Base-by-base conservation (phyloP, 2,797 vertebrate species). In the Melanotaenia maccullochi region DNA sequence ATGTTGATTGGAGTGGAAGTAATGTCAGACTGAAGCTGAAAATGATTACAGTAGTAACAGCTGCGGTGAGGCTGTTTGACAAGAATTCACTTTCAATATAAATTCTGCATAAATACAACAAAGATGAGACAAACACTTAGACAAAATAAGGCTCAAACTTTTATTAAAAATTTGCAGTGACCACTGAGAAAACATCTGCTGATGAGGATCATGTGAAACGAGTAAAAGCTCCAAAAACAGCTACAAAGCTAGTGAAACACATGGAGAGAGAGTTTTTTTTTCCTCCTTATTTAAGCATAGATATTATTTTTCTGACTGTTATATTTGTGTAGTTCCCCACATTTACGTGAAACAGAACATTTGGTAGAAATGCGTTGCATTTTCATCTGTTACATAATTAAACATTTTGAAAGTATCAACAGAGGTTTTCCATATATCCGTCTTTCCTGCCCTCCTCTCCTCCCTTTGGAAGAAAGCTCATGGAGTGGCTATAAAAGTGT, bases 401-500 rank as follows among this genome's bases (percentile, higher is more conserved):
- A 75, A 75, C 84, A 72, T 90, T 82, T 77, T 88, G 74, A 70
- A 88, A 83, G 89, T 76, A 92, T 91, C 89, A 82, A 76, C 89
- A 85, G 84, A 86, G 85, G 84, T 90, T 87, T 77, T 86, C 79
- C 82, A 60, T 88, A 84, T 66, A 59, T 74, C 54, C 11, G 2
- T 30, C 58, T 20, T 40, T 2, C 24, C 68, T 65, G 52, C 14
- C 59, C 35, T 71, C 78, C 76, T 20, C 18, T 6, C 12, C 78
- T 86, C 83, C 75, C 81, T 84, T 54, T 79, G 68, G 74, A 73
- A 77, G 60, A 64, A 61, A 74, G 78, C 87, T 79, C 73, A 5
- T 75, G 76, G 83, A 86, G 77, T 28, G 68, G 76, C 89, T 81
- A 82, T 94, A 92, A 95, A 95, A 90, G 78, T 90, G 93, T 93